A percentile compares a stretch with the other conserved stretches of the same genome.
Evolutionary conservation across 2,113 vertebrate genomes (phyloP).

Genomic region (Limanda limanda): DNA sequence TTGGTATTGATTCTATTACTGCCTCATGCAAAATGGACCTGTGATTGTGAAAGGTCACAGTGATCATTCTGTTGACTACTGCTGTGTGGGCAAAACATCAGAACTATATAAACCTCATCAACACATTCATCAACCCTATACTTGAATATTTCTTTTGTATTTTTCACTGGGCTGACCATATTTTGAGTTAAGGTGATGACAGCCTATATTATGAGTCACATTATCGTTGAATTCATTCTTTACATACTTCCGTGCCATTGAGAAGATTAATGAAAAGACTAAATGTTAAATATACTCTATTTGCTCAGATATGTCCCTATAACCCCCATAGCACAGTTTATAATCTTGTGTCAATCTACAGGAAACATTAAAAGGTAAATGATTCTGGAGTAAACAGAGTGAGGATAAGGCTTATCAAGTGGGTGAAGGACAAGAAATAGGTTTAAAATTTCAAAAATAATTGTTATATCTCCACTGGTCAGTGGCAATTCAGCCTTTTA

Average conservation of each 20-base stretch:
- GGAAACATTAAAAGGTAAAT: no score
- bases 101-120: not conserved
- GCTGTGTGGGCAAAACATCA: not conserved
- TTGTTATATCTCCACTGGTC: no score
- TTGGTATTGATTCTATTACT: not conserved
- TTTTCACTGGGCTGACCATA: no score
- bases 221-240: not conserved
- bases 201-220: no score
- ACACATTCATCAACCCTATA: not conserved
- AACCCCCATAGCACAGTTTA: not conserved
- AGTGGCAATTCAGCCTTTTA: not conserved
- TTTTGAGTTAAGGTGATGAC: no score
- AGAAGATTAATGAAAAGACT: no score
- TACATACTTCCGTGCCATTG: no score
- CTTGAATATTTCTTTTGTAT: not conserved
- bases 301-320: not conserved
- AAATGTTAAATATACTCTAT: not conserved
- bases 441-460: not conserved
- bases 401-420: not conserved
- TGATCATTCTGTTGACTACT: conserved; percentile 12
- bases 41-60: conserved; percentile 21
- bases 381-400: not conserved
- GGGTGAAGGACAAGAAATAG: no score
- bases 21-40: conserved; percentile 9
- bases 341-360: not conserved